A percentile compares a stretch with the other conserved stretches of the same genome.
These are phyloP conservation scores for Diadegma fenestrale DNA, from an alignment of 2,888 invertebrate genomes.

Conservation along the genomic window DNA sequence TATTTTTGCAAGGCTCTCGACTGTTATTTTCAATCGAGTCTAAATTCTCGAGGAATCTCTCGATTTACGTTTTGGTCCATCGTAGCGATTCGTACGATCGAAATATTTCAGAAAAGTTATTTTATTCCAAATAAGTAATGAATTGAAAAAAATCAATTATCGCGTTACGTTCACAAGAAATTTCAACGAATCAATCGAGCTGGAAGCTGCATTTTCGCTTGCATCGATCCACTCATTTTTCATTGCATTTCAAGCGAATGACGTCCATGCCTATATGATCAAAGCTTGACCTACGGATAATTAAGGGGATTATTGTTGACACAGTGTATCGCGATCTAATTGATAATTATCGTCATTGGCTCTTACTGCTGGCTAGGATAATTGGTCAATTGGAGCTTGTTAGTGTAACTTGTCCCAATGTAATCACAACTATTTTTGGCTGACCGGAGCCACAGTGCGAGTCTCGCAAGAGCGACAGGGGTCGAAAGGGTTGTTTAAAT, in stretches of 20 bases:
- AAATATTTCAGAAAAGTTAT: neutral
- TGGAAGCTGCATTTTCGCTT: neutral
- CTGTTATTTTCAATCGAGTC: neutral
- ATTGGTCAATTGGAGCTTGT: conserved; percentile 30
- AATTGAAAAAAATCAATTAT: neutral
- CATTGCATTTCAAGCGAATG: no score
- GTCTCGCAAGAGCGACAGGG: neutral
- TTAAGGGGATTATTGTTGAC: conserved; percentile 24
- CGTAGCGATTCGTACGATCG: neutral
- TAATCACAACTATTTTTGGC: conserved; percentile 35
- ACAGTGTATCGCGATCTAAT: conserved; percentile 17
- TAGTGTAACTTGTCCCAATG: conserved; percentile 27
- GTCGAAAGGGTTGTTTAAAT: neutral
- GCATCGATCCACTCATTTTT: neutral
- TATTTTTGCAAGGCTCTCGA: neutral
- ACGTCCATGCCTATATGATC: neutral
- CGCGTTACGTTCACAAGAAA: neutral
- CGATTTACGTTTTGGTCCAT: neutral
- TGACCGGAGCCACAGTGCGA: neutral
- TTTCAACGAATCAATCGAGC: neutral
- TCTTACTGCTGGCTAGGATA: neutral
- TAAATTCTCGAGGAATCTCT: neutral
- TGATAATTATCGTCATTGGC: conserved; percentile 41
- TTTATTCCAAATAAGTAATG: neutral
- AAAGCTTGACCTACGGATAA: conserved; percentile 10